A percentile compares a stretch with the other conserved stretches of the same genome.
Conservation (phyloP, 2,888 invertebrate species). For the Horisme vitalbata region DNA sequence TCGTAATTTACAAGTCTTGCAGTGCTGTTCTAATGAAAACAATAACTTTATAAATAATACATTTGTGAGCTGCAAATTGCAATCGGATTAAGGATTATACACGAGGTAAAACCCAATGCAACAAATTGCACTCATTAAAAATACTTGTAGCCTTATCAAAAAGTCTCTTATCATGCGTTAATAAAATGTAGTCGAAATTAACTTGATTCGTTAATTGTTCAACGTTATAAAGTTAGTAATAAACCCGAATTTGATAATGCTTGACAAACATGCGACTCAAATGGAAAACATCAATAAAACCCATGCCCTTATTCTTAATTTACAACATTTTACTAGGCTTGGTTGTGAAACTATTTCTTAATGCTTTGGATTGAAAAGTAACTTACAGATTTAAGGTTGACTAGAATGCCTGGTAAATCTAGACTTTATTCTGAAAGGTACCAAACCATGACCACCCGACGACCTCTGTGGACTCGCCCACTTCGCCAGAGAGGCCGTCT, state of each 20-base stretch:
- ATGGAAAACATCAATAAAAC: constrained; percentile 33
- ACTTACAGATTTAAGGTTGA: too few species aligned
- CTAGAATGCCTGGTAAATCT: too few species aligned
- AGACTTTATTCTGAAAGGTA: too few species aligned
- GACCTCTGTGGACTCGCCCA: too few species aligned
- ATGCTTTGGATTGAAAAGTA: too few species aligned
- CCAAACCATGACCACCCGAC: too few species aligned
- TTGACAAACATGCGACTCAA: constrained; percentile 29
- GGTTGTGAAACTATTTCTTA: not conserved
- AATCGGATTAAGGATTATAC: not conserved
- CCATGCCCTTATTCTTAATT: constrained; percentile 28
- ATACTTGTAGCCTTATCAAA: constrained; percentile 39
- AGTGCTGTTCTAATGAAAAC: too few species aligned
- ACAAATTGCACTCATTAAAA: constrained; percentile 27
- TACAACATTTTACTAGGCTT: not conserved
- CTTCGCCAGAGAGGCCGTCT: too few species aligned
- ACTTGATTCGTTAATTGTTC: constrained; percentile 57
- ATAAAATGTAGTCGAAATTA: constrained; percentile 44
- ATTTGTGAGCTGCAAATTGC: not conserved
- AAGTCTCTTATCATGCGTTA: constrained; percentile 33
- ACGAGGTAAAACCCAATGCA: constrained; percentile 5
- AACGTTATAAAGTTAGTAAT: constrained; percentile 55
- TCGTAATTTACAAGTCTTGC: too few species aligned
- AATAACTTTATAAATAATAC: too few species aligned
- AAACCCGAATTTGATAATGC: constrained; percentile 54